phyloP scores from a whole-genome alignment of 2,888 invertebrate species.

The Pherbina coryleti region DNA sequence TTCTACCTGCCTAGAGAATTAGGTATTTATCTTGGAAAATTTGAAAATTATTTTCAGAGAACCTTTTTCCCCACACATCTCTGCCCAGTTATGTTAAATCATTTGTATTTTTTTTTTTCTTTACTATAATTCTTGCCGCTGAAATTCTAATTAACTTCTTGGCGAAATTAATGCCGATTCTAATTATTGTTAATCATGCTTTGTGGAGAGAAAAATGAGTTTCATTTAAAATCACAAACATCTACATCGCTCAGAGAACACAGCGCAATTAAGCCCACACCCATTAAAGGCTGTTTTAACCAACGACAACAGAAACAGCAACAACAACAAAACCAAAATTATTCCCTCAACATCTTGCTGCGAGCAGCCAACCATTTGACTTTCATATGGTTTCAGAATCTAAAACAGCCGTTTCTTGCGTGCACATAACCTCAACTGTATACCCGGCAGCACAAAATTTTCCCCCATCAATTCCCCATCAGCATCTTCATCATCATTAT shows the following conservation, averaged over 20 bases:
- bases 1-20: too few species aligned
- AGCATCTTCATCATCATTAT: constrained; percentile 61
- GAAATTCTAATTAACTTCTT: constrained; percentile 60
- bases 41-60: too few species aligned
- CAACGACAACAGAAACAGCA: neutral
- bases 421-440: constrained; percentile 26
- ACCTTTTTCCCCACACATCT: neutral
- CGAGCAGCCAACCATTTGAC: constrained; percentile 49
- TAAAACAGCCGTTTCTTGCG: constrained; percentile 31
- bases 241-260: constrained; percentile 27
- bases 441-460: neutral
- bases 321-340: constrained; percentile 10
- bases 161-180: constrained; percentile 68
- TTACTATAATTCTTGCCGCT: neutral
- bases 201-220: constrained; percentile 56
- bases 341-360: constrained; percentile 6
- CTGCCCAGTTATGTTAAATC: neutral
- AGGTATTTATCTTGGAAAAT: too few species aligned
- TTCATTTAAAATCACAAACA: constrained; percentile 62
- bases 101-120: neutral
- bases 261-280: constrained; percentile 26
- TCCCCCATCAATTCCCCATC: constrained; percentile 22
- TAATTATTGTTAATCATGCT: constrained; percentile 68
- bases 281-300: constrained; percentile 20
- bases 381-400: constrained; percentile 17